Conservation (phyloP, 2,888 invertebrate genomes). For the Aethes cnicana region DNA sequence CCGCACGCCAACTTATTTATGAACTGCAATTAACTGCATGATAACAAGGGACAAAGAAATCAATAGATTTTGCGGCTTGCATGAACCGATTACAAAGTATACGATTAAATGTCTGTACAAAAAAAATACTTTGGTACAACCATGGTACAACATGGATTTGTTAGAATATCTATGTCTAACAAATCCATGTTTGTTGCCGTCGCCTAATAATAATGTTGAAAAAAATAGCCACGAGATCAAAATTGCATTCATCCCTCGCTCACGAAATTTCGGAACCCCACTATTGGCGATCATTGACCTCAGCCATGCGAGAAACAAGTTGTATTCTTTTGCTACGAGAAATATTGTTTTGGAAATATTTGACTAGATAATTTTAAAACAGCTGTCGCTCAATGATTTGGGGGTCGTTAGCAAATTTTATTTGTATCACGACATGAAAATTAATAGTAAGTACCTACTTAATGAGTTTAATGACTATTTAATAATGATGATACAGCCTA, state of each 20-base stretch:
- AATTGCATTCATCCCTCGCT: conserved; percentile 4
- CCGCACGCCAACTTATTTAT: conserved; percentile 29
- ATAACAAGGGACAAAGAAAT: conserved; percentile 26
- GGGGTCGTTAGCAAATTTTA: too few species aligned
- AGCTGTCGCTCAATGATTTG: too few species aligned
- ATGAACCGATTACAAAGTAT: neutral
- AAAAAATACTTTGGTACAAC: neutral
- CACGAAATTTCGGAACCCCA: conserved; percentile 14
- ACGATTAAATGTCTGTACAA: neutral
- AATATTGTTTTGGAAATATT: too few species aligned
- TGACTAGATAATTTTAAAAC: too few species aligned
- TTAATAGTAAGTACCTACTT: too few species aligned
- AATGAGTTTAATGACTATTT: too few species aligned
- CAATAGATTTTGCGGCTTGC: conserved; percentile 23
- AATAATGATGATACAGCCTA: too few species aligned
- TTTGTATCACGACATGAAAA: too few species aligned
- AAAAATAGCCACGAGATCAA: neutral
- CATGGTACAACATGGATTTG: too few species aligned
- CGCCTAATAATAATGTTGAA: too few species aligned
- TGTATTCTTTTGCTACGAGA: neutral
- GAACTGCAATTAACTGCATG: conserved; percentile 31
- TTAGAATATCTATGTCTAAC: too few species aligned
- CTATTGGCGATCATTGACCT: conserved; percentile 24
- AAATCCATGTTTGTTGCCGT: too few species aligned
- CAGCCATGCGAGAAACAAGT: neutral